phyloP scores from a whole-genome alignment of 2,113 vertebrate species.

The Barbus barbus region DNA sequence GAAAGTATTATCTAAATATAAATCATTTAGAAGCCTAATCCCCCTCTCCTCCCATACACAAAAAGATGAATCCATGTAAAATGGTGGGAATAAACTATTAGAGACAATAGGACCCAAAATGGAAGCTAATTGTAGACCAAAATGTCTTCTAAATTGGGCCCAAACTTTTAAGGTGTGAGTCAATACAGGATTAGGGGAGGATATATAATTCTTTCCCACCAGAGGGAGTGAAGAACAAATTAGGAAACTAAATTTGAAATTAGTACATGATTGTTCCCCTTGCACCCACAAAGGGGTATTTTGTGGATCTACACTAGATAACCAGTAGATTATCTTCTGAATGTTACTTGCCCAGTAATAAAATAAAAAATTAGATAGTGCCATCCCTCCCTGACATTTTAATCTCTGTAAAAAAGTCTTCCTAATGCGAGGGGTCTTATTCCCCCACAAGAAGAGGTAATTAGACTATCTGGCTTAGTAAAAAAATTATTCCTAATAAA shows the following conservation, averaged over 20 bases:
- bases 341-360: no score
- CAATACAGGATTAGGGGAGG: neutral
- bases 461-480: no score
- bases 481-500: no score
- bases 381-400: no score
- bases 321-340: no score
- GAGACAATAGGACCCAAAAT: neutral
- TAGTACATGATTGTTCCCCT: neutral
- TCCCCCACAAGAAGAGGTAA: no score
- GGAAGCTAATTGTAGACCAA: neutral
- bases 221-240: neutral
- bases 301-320: neutral
- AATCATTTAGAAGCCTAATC: neutral
- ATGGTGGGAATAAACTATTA: neutral
- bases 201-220: neutral
- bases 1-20: neutral
- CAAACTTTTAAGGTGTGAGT: neutral
- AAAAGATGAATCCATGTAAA: neutral
- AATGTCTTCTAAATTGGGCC: neutral
- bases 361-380: no score
- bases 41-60: neutral
- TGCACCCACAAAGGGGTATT: neutral
- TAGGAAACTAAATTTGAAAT: neutral
- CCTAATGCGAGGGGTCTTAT: no score
- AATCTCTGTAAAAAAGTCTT: no score